Base-by-base conservation (phyloP, 2,888 invertebrate genomes). In the Ashinkailepas kermadecensis region DNA sequence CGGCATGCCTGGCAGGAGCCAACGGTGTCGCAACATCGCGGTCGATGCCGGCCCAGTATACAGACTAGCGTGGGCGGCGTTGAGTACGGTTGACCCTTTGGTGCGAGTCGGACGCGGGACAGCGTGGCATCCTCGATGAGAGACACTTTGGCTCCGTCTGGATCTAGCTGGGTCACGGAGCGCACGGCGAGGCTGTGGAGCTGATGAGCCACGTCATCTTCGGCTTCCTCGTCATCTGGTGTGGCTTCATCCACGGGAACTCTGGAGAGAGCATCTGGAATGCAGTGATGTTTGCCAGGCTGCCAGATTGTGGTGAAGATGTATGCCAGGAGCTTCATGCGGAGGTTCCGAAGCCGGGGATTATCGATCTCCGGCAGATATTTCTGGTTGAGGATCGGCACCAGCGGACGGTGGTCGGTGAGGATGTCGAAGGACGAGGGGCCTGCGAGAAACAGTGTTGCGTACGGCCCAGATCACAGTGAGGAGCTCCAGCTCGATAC, bases 401-500 rank as follows among this genome's bases (percentile, higher is more conserved):
- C 39, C 39, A 39, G 39, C 39, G 39, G 39, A 4, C 39, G 39
- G 39, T 39, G 39, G 39, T 39, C 39, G 21, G 58, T 56, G 18
- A 58, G 21, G 1, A 25, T 25, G 9, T 25, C 62, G 62, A 62
- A 18, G 62, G 23, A 80, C 57, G 80, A 80, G n/a, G 62, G 59
- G 15, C 82, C 82, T 15, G 70, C 54, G 25, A 82, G 64, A 54
- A 80, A 62, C 80, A 82, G 57, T 64, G 57, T 82, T 82, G 39
- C 18, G 62, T 18, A 62, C 62, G 70, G 82, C 82, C 82, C 82
- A 58, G 25, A 57, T 25, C 10, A 67, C 78, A 8, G 81, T 81
- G n/a, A 57, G 23, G 15, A 82, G 81, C 59, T 82, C 78, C 74
- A 82, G 78, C 81, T 74, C 82, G 4, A 1, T 39, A 4, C 1